phyloP scores from a whole-genome alignment of 2,113 vertebrate genomes.

The Alaudala cheleensis region DNA sequence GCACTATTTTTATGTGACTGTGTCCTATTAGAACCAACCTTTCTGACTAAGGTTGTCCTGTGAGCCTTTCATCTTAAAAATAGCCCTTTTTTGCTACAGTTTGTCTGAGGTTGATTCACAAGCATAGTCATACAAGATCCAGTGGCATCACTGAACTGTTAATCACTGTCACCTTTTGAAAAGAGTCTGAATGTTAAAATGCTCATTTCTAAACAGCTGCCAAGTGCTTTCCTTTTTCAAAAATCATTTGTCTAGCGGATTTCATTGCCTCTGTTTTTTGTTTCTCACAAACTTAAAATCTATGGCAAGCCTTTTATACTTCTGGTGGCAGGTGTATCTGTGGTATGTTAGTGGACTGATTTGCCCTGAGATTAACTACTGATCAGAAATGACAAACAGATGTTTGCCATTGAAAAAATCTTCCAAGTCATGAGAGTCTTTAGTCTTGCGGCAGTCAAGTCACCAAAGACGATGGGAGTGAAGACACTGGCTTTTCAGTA shows the following conservation, averaged over 20 bases:
- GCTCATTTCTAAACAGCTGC: constrained; percentile 6
- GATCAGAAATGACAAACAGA: neutral
- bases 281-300: neutral
- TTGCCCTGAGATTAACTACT: neutral
- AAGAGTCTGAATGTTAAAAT: neutral
- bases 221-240: neutral
- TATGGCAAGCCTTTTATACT: neutral
- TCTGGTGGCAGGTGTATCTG: neutral
- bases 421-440: neutral
- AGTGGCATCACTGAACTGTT: neutral
- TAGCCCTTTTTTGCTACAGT: neutral
- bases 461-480: neutral
- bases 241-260: neutral
- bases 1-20: neutral
- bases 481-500: neutral
- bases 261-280: neutral
- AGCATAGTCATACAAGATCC: neutral
- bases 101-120: constrained; percentile 14
- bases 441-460: neutral
- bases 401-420: neutral
- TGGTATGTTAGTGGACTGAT: neutral
- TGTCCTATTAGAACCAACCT: neutral
- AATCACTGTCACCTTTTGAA: constrained; percentile 33
- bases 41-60: constrained; percentile 13
- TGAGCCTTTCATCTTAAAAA: constrained; percentile 24